Evolutionary conservation across 37 sponge, comb jelly and placozoan genomes (phyloP), one percentile per base, ranked within the genome.

Genomic region (Petrosia ficiformis): DNA sequence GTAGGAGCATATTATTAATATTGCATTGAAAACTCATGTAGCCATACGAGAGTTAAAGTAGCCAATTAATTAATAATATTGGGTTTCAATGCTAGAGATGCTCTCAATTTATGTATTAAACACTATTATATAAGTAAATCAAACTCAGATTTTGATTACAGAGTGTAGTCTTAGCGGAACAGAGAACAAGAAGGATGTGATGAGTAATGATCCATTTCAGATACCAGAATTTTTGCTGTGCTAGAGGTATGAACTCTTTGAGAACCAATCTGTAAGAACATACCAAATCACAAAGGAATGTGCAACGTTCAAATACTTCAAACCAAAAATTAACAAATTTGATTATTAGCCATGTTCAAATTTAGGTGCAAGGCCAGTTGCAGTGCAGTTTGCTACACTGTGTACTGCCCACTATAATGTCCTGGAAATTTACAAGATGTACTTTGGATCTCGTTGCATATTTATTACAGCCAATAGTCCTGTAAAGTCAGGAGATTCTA

Each of bases 321-420:
- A 72, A 40, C 25, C 25, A 5, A 28, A 34, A n/a, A 73, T 78
- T 36, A 29, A 85, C n/a, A 36, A 66, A 24, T 57, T 64, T 59
- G 77, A 78, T 38, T 56, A 78, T 60, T 67, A 78, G 1, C 22
- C 48, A 43, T 40, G 39, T 3, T 29, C 43, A 10, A 26, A 58
- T 29, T 39, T 64, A 25, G 52, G 57, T 28, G 86, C 73, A 38
- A 28, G 77, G 2, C 78, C 77, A 44, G n/a, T n/a, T n/a, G n/a
- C n/a, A n/a, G n/a, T n/a, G n/a, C n/a, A n/a, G n/a, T 85, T 85
- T 65, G 86, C 86, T 14, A 79, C 79, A 2, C 74, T 85, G 16
- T 42, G 79, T 3, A 59, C 86, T 21, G 86, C 86, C 22, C 86
- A 5, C 70, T 85, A 34, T 66, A 57, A 30, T 79, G 78, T 69